These are phyloP conservation scores for Coelopa pilipes DNA, from an alignment of 2,888 invertebrate genomes.

Conservation along the genomic window DNA sequence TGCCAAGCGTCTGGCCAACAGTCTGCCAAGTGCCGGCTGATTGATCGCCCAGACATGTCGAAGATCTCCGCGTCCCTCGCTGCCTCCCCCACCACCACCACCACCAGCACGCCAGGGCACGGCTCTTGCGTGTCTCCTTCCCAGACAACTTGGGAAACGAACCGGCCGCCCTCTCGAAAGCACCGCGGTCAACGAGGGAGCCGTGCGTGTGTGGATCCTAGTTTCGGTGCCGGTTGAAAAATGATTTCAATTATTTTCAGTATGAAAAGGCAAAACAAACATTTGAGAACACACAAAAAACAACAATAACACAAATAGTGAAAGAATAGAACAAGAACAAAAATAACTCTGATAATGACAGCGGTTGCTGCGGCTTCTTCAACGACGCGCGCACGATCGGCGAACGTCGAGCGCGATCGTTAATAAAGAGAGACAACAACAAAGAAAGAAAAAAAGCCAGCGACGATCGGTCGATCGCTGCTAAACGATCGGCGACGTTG, in stretches of 20 bases:
- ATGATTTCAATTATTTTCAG: neutral
- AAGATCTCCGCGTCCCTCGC: no score
- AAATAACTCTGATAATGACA: neutral
- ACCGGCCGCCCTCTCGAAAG: no score
- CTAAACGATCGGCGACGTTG: slow-evolving; percentile 15
- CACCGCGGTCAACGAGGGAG: no score
- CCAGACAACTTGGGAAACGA: no score
- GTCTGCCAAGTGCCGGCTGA: no score
- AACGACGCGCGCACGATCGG: neutral
- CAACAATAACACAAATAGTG: neutral
- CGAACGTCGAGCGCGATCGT: neutral
- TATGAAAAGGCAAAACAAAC: neutral
- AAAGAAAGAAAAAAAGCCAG: slow-evolving; percentile 13
- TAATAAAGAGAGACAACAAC: neutral
- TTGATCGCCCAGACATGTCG: no score
- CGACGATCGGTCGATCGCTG: slow-evolving; percentile 26
- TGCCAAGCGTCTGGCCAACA: no score
- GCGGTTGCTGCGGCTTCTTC: neutral
- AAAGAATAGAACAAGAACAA: slow-evolving; percentile 7
- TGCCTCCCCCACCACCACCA: no score
- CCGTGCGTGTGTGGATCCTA: no score
- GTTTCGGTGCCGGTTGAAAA: neutral
- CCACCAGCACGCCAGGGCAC: no score
- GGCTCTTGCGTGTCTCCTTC: no score
- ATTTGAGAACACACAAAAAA: neutral